Conservation (phyloP, 2,888 invertebrate species). For the Therioaphis trifolii region DNA sequence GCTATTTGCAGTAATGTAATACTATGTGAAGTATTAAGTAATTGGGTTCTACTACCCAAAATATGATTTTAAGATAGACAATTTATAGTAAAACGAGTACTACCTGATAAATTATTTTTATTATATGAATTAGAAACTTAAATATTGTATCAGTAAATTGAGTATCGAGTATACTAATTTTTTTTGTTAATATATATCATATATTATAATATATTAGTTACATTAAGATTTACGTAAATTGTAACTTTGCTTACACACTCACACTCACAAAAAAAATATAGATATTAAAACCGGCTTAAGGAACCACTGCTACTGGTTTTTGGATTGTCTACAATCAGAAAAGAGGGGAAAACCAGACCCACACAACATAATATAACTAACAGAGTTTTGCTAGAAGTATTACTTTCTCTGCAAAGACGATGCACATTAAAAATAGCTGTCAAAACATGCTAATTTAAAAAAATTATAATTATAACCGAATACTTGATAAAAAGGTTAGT, state of each 20-base stretch:
- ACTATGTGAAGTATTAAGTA: not conserved
- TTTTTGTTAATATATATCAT: slow-evolving; percentile 29
- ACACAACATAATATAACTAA: slow-evolving; percentile 21
- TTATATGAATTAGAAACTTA: slow-evolving; percentile 6
- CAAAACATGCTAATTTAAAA: slow-evolving; percentile 59
- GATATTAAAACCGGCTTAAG: slow-evolving; percentile 42
- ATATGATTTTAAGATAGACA: not conserved
- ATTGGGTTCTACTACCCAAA: not conserved
- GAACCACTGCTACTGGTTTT: slow-evolving; percentile 57
- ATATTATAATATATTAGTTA: slow-evolving; percentile 51
- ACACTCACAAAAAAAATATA: slow-evolving; percentile 29
- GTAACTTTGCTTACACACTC: not conserved
- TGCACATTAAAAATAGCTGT: slow-evolving; percentile 46
- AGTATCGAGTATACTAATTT: not conserved
- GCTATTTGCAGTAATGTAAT: not conserved
- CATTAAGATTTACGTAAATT: slow-evolving; percentile 59
- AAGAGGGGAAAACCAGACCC: slow-evolving; percentile 59
- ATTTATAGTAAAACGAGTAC: not conserved
- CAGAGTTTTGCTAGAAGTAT: slow-evolving; percentile 56
- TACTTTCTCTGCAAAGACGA: slow-evolving; percentile 59
- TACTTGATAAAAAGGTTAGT: slow-evolving; percentile 15
- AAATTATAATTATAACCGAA: not conserved
- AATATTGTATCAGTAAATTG: not conserved
- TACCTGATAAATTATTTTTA: not conserved
- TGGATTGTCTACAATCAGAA: slow-evolving; percentile 42